Conservation (phyloP, 2,113 vertebrate species). For the Chamaetylas fuelleborni region DNA sequence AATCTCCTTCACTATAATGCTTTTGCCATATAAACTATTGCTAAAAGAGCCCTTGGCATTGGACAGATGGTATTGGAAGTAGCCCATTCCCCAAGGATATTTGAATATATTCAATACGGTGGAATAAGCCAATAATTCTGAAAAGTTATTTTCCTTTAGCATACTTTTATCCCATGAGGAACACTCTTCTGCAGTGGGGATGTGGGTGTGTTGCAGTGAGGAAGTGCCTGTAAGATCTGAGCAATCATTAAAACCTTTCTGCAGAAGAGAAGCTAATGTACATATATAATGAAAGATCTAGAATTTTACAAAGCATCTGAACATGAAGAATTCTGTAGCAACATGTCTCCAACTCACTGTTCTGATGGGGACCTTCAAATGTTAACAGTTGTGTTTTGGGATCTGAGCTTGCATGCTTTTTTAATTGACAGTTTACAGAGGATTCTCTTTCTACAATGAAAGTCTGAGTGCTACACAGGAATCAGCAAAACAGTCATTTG, state of each 20-base stretch:
- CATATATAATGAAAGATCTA: not conserved
- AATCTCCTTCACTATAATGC: not conserved
- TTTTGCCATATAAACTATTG: not conserved
- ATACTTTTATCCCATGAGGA: not conserved
- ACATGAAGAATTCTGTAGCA: not conserved
- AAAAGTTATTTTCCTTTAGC: not conserved
- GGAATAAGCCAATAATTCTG: not conserved
- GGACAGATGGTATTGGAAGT: not conserved
- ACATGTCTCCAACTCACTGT: not conserved
- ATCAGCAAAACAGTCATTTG: not conserved
- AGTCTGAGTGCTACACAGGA: not conserved
- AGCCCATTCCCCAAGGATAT: not conserved
- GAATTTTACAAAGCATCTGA: not conserved
- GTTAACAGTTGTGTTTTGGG: not conserved
- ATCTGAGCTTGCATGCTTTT: not conserved
- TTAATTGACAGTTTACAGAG: not conserved
- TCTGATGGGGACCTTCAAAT: not conserved
- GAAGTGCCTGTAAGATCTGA: not conserved
- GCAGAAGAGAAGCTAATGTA: not conserved
- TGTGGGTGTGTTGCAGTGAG: not conserved
- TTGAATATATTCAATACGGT: not conserved
- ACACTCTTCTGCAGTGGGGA: not conserved
- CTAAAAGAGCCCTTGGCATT: not conserved
- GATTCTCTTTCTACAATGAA: fast-evolving
- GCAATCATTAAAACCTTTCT: not conserved